These are phyloP conservation scores for Carassius carassius DNA, from an alignment of 2,113 vertebrate genomes.

Conservation along the genomic window DNA sequence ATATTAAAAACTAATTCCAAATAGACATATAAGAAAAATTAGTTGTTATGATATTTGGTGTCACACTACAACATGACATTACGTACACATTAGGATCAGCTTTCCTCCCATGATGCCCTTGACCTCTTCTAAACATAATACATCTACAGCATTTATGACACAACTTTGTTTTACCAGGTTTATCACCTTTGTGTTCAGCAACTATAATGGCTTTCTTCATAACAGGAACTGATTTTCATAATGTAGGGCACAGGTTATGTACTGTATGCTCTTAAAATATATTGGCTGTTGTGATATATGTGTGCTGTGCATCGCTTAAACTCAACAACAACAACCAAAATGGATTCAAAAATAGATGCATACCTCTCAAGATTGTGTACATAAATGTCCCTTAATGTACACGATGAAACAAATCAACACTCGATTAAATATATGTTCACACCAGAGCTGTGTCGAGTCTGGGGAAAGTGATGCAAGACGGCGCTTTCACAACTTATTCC, in stretches of 20 bases:
- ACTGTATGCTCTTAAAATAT: not conserved
- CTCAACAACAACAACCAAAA: not conserved
- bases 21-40: no score
- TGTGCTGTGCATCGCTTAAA: not conserved
- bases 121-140: not conserved
- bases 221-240: not conserved
- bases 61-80: not conserved
- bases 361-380: not conserved
- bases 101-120: not conserved
- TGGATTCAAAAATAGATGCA: not conserved
- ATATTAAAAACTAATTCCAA: no score
- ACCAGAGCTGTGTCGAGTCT: not conserved
- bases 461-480: not conserved
- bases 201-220: not conserved
- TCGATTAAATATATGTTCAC: slow-evolving; percentile 10
- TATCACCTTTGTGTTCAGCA: slow-evolving; percentile 11
- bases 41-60: not conserved
- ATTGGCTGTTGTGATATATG: not conserved
- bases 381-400: not conserved
- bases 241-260: not conserved
- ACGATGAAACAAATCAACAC: not conserved
- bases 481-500: not conserved
- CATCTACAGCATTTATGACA: not conserved
- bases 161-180: not conserved
- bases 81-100: not conserved